phyloP scores from a whole-genome alignment of 2,888 invertebrate species.

The Andrena bicolor region DNA sequence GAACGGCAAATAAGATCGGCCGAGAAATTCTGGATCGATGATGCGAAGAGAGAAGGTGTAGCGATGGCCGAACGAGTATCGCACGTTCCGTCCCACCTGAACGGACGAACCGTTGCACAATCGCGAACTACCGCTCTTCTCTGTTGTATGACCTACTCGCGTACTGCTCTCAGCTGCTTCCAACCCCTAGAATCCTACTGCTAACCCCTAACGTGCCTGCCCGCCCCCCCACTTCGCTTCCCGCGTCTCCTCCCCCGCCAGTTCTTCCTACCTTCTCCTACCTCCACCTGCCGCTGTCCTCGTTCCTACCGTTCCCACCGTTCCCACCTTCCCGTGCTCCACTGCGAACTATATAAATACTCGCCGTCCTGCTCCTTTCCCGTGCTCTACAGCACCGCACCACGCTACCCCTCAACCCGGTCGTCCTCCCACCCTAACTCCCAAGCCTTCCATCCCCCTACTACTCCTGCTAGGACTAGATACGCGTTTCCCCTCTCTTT shows the following conservation, averaged over 20 bases:
- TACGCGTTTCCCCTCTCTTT: conserved; percentile 9
- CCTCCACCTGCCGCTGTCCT: conserved; percentile 12
- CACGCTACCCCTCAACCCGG: background rate
- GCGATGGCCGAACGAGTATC: conserved; percentile 30
- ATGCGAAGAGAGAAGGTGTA: conserved; percentile 1
- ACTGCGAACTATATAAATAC: background rate
- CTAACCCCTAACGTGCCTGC: conserved; percentile 59
- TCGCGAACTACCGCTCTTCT: conserved; percentile 81
- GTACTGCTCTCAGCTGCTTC: conserved; percentile 83
- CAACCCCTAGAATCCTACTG: conserved; percentile 77
- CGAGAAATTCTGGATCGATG: background rate
- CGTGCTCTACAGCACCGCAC: background rate
- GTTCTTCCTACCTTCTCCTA: background rate
- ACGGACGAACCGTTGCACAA: conserved; percentile 78
- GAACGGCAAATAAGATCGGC: background rate
- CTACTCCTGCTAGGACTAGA: conserved; percentile 22
- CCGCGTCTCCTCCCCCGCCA: conserved; percentile 24
- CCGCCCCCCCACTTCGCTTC: conserved; percentile 51
- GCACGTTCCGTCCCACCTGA: conserved; percentile 56
- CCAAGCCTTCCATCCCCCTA: conserved; percentile 1
- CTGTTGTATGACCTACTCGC: conserved; percentile 83
- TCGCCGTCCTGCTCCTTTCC: conserved; percentile 5
- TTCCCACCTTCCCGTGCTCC: conserved; percentile 11
- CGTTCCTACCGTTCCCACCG: conserved; percentile 17
- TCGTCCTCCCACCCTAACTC: background rate